Percentiles rank a stretch among this genome's conserved stretches.
Conservation (phyloP, 2,113 vertebrate species). For the Clarias batrachus region DNA sequence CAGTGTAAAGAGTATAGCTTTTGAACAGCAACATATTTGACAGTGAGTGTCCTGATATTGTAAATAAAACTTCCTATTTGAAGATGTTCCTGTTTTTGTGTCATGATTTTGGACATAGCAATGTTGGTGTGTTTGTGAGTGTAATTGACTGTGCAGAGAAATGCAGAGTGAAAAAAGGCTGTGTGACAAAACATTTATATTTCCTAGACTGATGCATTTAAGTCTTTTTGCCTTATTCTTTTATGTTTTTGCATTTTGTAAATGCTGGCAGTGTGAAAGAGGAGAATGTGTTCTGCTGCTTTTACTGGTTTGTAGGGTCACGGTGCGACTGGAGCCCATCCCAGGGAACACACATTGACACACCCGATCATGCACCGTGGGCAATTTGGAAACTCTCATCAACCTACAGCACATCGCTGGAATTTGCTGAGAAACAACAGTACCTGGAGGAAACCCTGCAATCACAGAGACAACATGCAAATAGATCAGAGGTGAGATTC, state of each 20-base stretch:
- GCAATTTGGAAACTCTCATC: no score
- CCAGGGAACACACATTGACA: no score
- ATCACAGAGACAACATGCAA: no score
- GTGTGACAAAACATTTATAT: not conserved
- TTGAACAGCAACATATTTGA: slow-evolving; percentile 10
- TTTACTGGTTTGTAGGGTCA: no score
- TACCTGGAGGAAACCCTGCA: no score
- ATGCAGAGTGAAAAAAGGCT: not conserved
- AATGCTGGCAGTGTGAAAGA: not conserved
- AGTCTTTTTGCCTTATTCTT: not conserved
- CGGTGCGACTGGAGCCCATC: no score
- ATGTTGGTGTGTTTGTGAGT: not conserved
- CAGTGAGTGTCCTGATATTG: slow-evolving; percentile 56
- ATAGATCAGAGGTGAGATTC: no score
- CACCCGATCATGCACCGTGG: no score
- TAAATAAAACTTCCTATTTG: slow-evolving; percentile 59
- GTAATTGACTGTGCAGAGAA: not conserved
- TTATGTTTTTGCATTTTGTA: not conserved
- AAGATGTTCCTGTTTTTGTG: not conserved
- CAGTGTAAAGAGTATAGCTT: slow-evolving; percentile 12
- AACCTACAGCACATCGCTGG: no score
- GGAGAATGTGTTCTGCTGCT: no score
- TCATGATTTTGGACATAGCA: not conserved
- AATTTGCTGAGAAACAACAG: no score
- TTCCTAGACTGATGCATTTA: not conserved